phyloP scores from a whole-genome alignment of 1,140 invertebrate species.

The Drosophila nigrodunni region DNA sequence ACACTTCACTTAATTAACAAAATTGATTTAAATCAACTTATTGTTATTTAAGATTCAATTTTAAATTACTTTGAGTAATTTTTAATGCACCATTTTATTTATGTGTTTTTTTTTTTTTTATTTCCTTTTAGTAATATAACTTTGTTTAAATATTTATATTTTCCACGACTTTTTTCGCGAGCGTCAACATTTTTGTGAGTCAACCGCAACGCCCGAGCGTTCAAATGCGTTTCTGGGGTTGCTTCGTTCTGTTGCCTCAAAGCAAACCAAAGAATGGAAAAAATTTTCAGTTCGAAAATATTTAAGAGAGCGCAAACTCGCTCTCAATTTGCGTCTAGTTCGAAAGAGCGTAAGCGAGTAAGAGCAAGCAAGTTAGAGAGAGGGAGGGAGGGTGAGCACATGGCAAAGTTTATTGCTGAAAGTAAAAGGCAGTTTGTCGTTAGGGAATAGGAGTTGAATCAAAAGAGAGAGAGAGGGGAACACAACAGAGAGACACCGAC shows the following conservation, averaged over 20 bases:
- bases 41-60: background rate
- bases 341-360: conserved; percentile 21
- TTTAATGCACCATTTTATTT: conserved; percentile 38
- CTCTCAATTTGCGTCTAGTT: background rate
- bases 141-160: conserved; percentile 38
- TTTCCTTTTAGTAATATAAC: background rate
- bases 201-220: conserved; percentile 79
- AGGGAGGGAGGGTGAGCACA: conserved; percentile 14
- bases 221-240: conserved; percentile 75
- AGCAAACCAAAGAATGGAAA: background rate
- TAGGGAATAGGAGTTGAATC: background rate
- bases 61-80: conserved; percentile 36
- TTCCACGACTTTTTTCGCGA: conserved; percentile 21
- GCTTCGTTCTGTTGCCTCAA: conserved; percentile 36
- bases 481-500: background rate
- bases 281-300: conserved; percentile 61
- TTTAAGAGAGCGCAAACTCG: conserved; percentile 35
- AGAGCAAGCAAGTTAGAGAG: conserved; percentile 19
- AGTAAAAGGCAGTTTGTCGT: conserved; percentile 68
- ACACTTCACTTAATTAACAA: conserved; percentile 14
- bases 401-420: conserved; percentile 55
- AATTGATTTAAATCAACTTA: conserved; percentile 1
- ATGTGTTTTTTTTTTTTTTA: conserved; percentile 11
- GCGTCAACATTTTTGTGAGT: conserved; percentile 52
- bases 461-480: background rate